These are phyloP conservation scores for Zeugodacus cucurbitae DNA, from an alignment of 1,140 invertebrate genomes.

Conservation along the genomic window DNA sequence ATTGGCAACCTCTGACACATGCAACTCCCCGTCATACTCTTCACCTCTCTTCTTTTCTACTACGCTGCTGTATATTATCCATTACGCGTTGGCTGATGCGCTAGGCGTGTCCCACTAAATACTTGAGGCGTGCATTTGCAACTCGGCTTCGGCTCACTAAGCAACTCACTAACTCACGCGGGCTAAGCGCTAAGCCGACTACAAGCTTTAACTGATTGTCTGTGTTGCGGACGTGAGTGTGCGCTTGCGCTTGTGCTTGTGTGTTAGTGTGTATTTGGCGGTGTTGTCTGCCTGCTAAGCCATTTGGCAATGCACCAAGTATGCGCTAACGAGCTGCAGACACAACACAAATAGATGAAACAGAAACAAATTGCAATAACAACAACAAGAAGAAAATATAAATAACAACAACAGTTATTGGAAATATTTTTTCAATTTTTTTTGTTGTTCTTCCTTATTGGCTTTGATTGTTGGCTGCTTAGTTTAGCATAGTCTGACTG, in stretches of 20 bases:
- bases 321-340: conserved; percentile 31
- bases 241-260: no score
- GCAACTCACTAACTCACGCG: not conserved
- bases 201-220: not conserved
- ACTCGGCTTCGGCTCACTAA: conserved; percentile 23
- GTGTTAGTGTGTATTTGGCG: no score
- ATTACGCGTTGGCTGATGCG: not conserved
- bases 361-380: not conserved
- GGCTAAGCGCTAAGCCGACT: not conserved
- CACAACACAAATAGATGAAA: not conserved
- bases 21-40: not conserved
- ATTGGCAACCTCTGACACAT: conserved; percentile 32
- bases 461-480: not conserved
- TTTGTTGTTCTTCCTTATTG: not conserved
- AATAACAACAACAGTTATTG: not conserved
- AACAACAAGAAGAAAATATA: not conserved
- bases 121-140: conserved; percentile 29
- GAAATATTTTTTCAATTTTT: not conserved
- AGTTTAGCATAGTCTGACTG: not conserved
- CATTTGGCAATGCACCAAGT: conserved; percentile 7
- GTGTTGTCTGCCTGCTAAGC: not conserved
- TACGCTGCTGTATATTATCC: not conserved
- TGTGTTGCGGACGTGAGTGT: not conserved
- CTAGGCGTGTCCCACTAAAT: conserved; percentile 33
- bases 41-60: not conserved